A percentile compares a stretch with the other conserved stretches of the same genome.
phyloP scores from a whole-genome alignment of 1,140 invertebrate genomes.

The Ostrea edulis region DNA sequence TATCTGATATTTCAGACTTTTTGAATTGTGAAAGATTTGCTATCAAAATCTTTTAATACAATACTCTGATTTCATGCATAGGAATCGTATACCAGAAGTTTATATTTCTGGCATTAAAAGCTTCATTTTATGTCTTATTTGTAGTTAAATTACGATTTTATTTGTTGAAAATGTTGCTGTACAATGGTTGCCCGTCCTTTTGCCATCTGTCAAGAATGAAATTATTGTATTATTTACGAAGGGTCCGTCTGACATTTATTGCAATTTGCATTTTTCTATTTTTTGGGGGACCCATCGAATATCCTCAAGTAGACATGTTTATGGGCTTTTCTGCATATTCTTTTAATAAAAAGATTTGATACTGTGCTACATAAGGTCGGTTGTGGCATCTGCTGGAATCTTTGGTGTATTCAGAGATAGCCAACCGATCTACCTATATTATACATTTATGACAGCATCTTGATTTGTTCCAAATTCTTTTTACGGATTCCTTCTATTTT shows the following conservation, averaged over 20 bases:
- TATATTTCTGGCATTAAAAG: not conserved
- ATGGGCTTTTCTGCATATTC: slow-evolving; percentile 5
- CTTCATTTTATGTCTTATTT: not conserved
- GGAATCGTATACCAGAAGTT: slow-evolving; percentile 2
- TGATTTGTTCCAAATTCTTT: no score
- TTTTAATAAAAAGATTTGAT: not conserved
- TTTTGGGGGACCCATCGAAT: not conserved
- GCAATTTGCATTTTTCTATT: not conserved
- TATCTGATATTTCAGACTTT: not conserved
- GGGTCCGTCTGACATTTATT: not conserved
- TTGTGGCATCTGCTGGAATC: not conserved
- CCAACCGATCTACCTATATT: no score
- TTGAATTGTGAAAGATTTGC: slow-evolving; percentile 8
- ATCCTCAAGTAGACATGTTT: not conserved
- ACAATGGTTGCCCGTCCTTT: not conserved
- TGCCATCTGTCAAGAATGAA: slow-evolving; percentile 18
- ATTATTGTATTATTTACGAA: slow-evolving; percentile 13
- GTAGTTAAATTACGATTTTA: not conserved
- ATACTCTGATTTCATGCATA: not conserved
- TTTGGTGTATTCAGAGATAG: no score
- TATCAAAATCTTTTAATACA: not conserved
- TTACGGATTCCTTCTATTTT: no score
- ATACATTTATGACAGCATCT: no score
- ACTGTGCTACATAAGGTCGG: not conserved
- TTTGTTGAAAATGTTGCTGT: not conserved